A percentile compares a stretch with the other conserved stretches of the same genome.
Conservation (phyloP, 2,797 vertebrate species). For the Chromis chromis region DNA sequence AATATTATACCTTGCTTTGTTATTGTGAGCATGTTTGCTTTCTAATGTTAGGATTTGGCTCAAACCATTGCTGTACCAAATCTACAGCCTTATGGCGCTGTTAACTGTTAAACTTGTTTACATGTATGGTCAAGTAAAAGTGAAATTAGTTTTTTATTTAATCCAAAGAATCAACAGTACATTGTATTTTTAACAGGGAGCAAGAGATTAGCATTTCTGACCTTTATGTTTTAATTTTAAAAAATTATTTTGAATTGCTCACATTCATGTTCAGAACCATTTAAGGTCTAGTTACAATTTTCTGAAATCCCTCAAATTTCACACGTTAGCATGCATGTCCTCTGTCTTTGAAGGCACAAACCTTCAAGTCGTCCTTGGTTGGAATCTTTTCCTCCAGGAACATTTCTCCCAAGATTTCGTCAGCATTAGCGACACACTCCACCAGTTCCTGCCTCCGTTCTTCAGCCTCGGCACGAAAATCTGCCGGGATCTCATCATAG, state of each 20-base stretch:
- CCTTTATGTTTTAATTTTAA: too few relatives aligned
- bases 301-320: background rate
- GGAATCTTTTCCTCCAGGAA: conserved; percentile 94
- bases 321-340: background rate
- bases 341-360: conserved; percentile 48
- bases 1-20: too few relatives aligned
- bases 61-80: too few relatives aligned
- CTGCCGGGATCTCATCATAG: conserved; percentile 89
- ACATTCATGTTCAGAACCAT: background rate
- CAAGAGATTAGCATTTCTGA: too few relatives aligned
- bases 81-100: too few relatives aligned
- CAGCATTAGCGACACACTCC: conserved; percentile 93
- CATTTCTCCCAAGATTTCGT: conserved; percentile 93
- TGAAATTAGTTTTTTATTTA: too few relatives aligned
- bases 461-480: conserved; percentile 85
- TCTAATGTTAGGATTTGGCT: too few relatives aligned
- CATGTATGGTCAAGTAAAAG: background rate
- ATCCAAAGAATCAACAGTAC: too few relatives aligned
- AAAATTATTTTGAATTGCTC: too few relatives aligned
- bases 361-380: conserved; percentile 90
- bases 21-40: too few relatives aligned
- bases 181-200: background rate
- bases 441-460: conserved; percentile 92
- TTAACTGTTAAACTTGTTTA: background rate
- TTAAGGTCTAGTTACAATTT: too few relatives aligned